Evolutionary conservation across 2,888 invertebrate genomes (phyloP), one percentile per base, ranked within the genome.

Genomic region (Melangyna quadrimaculata): DNA sequence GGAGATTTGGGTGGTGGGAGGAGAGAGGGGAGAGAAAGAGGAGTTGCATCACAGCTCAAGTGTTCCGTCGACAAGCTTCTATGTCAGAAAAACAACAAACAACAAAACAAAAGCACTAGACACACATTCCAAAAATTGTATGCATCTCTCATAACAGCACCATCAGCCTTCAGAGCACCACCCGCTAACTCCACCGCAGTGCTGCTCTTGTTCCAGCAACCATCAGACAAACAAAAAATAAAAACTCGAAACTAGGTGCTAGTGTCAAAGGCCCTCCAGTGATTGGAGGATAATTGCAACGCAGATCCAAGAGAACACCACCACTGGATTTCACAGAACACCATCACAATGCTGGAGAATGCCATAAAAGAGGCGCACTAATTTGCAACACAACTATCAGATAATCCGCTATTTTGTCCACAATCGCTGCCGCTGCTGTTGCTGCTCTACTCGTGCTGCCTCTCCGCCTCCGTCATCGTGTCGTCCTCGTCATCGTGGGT

Each of bases 371-470:
- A 70, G 73, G 81, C 73, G 35, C 81, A 86, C 86, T 86, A 86
- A 86, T 86, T 86, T 86, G 73, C 86, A 86, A 73, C 78, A 77
- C 81, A 78, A 81, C 86, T 81, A 86, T 86, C 81, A 86, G 86
- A 86, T 86, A 86, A 86, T 86, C 86, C 86, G 86, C 81, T 86
- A 81, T 86, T 77, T 86, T 86, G 86, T 86, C 81, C 81, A 81
- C 72, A 73, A 69, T 59, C 81, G 29, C 22, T 74, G 71, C 65
- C 75, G n/a, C 45, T 71, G 67, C 74, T 45, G 51, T 14, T 74
- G 35, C 40, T 70, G 51, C 74, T 55, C 79, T 48, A 43, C 29
- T 75, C 12, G 32, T 71, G 45, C 69, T 37, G 51, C 12, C 17
- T 17, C 8, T 22, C 12, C 45, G 3, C 12, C 51, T 65, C 53